A percentile compares a stretch with the other conserved stretches of the same genome.
Evolutionary conservation across 2,113 vertebrate species (phyloP).

Genomic region (Odontophorus gujanensis): DNA sequence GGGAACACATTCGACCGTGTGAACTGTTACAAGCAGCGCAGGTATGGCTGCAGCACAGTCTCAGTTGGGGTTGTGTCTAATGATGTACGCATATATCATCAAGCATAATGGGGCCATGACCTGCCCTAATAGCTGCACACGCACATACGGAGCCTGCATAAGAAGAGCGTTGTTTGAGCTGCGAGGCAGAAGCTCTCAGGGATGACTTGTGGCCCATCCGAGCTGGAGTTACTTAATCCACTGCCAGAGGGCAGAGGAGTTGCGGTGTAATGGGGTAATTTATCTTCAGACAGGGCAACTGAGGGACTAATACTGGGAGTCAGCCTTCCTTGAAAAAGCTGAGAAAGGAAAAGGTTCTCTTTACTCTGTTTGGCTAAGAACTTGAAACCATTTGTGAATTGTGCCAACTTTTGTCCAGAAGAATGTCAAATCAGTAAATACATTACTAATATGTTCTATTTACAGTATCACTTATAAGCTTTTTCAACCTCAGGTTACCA

Average conservation of each 20-base stretch:
- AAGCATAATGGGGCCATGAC: not conserved
- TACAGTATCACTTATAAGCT: not conserved
- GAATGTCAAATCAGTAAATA: conserved; percentile 27
- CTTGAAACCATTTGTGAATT: conserved; percentile 33
- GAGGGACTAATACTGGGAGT: not conserved
- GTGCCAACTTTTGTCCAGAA: conserved; percentile 29
- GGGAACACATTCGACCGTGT: conserved; percentile 21
- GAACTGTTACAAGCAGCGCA: not conserved
- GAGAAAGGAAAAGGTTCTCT: conserved; percentile 19
- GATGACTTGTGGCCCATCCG: not conserved
- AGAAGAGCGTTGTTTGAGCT: not conserved
- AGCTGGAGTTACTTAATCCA: not conserved
- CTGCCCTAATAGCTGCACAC: not conserved
- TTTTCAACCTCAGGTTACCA: not conserved
- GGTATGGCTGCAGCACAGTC: not conserved
- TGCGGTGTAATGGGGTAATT: not conserved
- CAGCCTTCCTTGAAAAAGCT: not conserved
- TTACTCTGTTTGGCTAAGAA: not conserved
- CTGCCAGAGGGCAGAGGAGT: conserved; percentile 9
- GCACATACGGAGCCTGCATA: not conserved
- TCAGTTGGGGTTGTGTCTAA: not conserved
- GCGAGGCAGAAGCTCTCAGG: not conserved
- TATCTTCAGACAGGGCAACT: not conserved
- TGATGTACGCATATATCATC: not conserved
- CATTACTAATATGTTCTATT: not conserved